Evolutionary conservation across 2,888 invertebrate genomes (phyloP).

Genomic region (Strigamia crassipes): DNA sequence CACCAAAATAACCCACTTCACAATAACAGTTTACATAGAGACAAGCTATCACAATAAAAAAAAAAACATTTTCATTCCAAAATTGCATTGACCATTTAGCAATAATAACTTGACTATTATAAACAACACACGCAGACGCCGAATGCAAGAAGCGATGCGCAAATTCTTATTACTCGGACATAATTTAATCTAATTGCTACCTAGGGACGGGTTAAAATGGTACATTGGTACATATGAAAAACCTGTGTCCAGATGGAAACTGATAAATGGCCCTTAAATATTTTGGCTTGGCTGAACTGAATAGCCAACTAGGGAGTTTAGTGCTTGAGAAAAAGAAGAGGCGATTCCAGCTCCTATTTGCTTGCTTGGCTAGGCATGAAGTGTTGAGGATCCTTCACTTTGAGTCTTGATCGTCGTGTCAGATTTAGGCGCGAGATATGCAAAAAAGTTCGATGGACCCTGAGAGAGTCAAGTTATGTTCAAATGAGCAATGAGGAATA

Average conservation of each 20-base stretch:
- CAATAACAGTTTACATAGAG: neutral
- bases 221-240: neutral
- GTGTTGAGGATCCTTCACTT: constrained; percentile 32
- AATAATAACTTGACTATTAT: neutral
- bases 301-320: constrained; percentile 19
- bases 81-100: neutral
- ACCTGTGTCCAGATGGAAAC: neutral
- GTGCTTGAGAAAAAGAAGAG: neutral
- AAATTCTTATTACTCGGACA: neutral
- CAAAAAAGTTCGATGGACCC: constrained; percentile 22
- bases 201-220: neutral
- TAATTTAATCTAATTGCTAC: neutral
- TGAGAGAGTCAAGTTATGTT: neutral
- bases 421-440: constrained; percentile 14
- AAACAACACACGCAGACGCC: neutral
- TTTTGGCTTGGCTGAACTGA: neutral
- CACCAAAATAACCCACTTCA: neutral
- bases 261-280: constrained; percentile 15
- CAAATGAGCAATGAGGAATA: neutral
- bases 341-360: neutral
- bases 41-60: neutral
- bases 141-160: neutral
- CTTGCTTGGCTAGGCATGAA: constrained; percentile 23
- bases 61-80: neutral
- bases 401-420: constrained; percentile 10